Conservation (phyloP, 2,888 invertebrate species). For the Pheosia gnoma region DNA sequence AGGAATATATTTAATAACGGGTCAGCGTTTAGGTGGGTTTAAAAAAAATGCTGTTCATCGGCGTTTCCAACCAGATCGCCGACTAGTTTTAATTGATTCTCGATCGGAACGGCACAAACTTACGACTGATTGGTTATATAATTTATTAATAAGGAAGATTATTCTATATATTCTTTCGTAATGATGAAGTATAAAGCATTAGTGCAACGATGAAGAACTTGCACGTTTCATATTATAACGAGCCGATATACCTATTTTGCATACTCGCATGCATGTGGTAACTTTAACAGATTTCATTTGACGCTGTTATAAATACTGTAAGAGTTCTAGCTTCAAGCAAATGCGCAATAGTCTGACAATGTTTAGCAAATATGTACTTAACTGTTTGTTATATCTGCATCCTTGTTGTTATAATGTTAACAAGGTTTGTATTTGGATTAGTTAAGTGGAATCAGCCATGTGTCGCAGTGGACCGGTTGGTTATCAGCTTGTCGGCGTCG, state of each 20-base stretch:
- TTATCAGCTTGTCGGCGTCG: constrained; percentile 23
- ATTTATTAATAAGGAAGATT: constrained; percentile 30
- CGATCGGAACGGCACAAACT: constrained; percentile 29
- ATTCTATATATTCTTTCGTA: background rate
- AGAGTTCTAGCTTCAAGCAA: constrained; percentile 5
- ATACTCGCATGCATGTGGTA: constrained; percentile 26
- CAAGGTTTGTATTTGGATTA: constrained; percentile 41
- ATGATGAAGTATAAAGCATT: background rate
- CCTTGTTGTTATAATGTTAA: constrained; percentile 33
- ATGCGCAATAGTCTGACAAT: constrained; percentile 16
- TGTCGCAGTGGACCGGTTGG: constrained; percentile 35
- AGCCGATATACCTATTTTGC: background rate
- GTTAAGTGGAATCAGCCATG: constrained; percentile 44
- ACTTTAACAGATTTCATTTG: constrained; percentile 24
- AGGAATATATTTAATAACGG: constrained; percentile 67
- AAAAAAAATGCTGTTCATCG: constrained; percentile 44
- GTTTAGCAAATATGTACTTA: constrained; percentile 10
- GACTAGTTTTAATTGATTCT: constrained; percentile 39
- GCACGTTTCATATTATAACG: background rate
- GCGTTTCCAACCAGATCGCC: constrained; percentile 32
- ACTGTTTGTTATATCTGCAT: constrained; percentile 19
- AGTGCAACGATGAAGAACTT: background rate
- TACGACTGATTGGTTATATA: constrained; percentile 29
- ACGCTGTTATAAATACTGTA: background rate
- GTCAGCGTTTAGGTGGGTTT: constrained; percentile 36